Evolutionary conservation across 2,797 vertebrate genomes (phyloP).

Genomic region (Lutjanus campechanus): DNA sequence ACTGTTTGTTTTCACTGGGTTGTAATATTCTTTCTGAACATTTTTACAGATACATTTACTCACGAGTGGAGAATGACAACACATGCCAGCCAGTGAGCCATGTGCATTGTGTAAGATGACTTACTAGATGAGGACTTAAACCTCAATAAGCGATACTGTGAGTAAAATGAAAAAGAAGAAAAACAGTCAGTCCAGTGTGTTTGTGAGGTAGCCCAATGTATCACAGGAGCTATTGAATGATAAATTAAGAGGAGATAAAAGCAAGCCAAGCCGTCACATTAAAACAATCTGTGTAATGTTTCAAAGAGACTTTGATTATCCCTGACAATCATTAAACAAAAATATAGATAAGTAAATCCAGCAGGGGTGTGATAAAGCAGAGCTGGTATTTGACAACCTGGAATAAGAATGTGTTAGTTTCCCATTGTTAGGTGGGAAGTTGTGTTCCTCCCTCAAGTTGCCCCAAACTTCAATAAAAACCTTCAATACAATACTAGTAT

Average conservation of each 20-base stretch:
- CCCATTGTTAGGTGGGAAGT: background rate
- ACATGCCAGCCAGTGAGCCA: background rate
- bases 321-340: slow-evolving; percentile 71
- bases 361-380: no score
- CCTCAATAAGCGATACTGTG: background rate
- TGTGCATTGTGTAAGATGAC: background rate
- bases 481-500: no score
- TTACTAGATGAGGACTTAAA: background rate
- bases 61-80: background rate
- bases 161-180: background rate
- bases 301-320: slow-evolving; percentile 32
- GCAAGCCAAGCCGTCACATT: background rate
- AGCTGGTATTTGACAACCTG: no score
- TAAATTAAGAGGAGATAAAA: slow-evolving; percentile 18
- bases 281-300: slow-evolving; percentile 7
- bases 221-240: background rate
- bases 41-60: slow-evolving; percentile 1
- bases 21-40: no score
- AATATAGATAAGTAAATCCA: slow-evolving; percentile 41
- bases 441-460: no score
- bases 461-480: no score
- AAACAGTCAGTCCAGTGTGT: background rate
- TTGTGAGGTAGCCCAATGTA: background rate
- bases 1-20: background rate
- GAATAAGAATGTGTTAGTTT: no score